These are phyloP conservation scores for Bovichtus variegatus DNA, from an alignment of 2,797 vertebrate genomes.

Conservation along the genomic window DNA sequence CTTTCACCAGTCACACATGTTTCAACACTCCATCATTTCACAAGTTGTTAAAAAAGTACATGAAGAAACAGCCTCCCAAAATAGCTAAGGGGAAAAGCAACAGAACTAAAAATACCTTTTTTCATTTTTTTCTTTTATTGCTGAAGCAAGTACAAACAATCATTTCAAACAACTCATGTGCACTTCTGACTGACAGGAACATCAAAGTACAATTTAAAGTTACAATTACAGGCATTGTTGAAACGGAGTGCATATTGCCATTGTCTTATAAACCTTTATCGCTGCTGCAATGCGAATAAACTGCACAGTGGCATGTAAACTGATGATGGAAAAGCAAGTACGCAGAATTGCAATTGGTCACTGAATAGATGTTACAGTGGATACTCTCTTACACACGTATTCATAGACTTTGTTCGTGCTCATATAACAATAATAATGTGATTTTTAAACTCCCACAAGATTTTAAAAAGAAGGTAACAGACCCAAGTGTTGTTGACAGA, in stretches of 20 bases:
- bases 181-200: constrained; percentile 34
- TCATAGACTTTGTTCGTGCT: neutral
- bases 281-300: constrained; percentile 25
- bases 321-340: constrained; percentile 8
- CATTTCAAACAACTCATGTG: constrained; percentile 70
- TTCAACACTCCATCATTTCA: constrained; percentile 51
- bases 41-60: constrained; percentile 29
- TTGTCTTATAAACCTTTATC: neutral
- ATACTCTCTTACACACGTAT: neutral
- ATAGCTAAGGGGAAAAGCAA: constrained; percentile 26
- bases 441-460: constrained; percentile 4
- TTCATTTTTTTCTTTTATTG: constrained; percentile 83
- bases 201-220: constrained; percentile 11
- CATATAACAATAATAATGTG: constrained; percentile 2
- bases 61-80: neutral
- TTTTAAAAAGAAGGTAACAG: neutral
- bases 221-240: constrained; percentile 46
- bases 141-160: constrained; percentile 87
- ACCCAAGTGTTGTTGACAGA: constrained; percentile 18
- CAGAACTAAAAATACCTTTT: neutral
- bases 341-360: constrained; percentile 34
- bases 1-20: constrained; percentile 51
- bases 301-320: constrained; percentile 30
- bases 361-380: constrained; percentile 21
- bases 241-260: constrained; percentile 15